Evolutionary conservation across 2,797 vertebrate species (phyloP).

Genomic region (Schizopygopsis malacanthus): DNA sequence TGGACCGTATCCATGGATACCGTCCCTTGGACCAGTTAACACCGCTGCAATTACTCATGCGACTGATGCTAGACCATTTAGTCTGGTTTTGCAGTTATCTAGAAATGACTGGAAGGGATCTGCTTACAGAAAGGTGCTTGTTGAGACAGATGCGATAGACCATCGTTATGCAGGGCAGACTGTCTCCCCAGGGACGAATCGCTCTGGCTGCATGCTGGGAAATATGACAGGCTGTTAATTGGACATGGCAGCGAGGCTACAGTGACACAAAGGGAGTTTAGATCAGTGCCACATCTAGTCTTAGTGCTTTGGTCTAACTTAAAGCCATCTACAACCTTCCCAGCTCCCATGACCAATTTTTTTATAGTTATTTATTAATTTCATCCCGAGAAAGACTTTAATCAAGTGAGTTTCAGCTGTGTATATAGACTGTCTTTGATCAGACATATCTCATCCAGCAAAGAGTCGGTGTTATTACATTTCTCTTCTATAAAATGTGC

Average conservation of each 20-base stretch:
- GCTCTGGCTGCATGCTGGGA: slow-evolving; percentile 33
- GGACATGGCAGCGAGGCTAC: slow-evolving; percentile 33
- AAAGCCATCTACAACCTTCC: background rate
- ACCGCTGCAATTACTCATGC: slow-evolving; percentile 36
- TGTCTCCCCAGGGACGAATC: slow-evolving; percentile 25
- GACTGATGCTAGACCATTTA: slow-evolving; percentile 33
- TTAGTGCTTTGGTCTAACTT: slow-evolving; percentile 13
- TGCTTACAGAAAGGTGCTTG: slow-evolving; percentile 27
- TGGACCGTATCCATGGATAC: slow-evolving; percentile 40
- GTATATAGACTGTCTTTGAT: slow-evolving; percentile 55
- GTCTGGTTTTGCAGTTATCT: slow-evolving; percentile 49
- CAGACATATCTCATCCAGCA: slow-evolving; percentile 43
- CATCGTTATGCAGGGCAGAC: slow-evolving; percentile 44
- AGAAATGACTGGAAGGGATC: slow-evolving; percentile 31
- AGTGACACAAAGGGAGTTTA: slow-evolving; percentile 45
- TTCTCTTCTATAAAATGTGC: slow-evolving; percentile 25
- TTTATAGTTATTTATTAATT: slow-evolving; percentile 18
- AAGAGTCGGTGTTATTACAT: slow-evolving; percentile 44
- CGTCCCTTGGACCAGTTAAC: slow-evolving; percentile 22
- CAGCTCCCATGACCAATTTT: background rate
- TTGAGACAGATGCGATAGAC: slow-evolving; percentile 33
- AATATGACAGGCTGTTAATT: slow-evolving; percentile 54
- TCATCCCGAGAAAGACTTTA: slow-evolving; percentile 7
- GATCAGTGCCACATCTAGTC: slow-evolving; percentile 24
- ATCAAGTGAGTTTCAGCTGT: slow-evolving; percentile 46